Conservation (phyloP, 2,888 invertebrate genomes). For the Caenorhabditis plicata region DNA sequence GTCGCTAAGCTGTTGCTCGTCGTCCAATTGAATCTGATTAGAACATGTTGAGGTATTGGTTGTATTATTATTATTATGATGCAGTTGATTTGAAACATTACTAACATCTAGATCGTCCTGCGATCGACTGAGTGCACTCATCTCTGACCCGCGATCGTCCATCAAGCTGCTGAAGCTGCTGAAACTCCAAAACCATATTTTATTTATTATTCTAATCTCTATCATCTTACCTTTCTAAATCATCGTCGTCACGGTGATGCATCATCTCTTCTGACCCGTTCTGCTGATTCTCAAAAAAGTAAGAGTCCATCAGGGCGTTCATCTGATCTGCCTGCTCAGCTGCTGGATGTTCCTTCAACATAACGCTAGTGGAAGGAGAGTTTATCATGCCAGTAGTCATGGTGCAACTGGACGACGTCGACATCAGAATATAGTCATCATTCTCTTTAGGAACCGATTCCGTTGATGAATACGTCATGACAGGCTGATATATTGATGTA, state of each 20-base stretch:
- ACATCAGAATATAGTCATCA: conserved; percentile 1
- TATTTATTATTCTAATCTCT: too few species aligned
- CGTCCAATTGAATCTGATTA: conserved; percentile 7
- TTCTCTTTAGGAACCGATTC: too few species aligned
- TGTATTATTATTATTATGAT: too few species aligned
- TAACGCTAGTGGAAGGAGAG: too few species aligned
- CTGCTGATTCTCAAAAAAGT: conserved; percentile 3
- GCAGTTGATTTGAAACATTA: too few species aligned
- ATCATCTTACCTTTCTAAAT: conserved; percentile 6
- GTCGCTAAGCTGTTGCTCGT: conserved; percentile 2
- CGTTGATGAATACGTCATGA: too few species aligned
- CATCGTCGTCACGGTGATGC: conserved; percentile 10
- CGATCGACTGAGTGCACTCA: too few species aligned
- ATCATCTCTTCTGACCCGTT: too few species aligned
- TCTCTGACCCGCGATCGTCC: conserved; percentile 7
- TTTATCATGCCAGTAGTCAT: not conserved
- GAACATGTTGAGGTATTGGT: too few species aligned
- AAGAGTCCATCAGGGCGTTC: conserved; percentile 30
- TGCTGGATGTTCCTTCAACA: conserved; percentile 29
- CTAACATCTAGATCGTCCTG: not conserved
- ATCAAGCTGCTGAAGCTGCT: too few species aligned
- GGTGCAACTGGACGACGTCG: not conserved
- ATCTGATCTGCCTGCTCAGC: conserved; percentile 28
- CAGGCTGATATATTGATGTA: too few species aligned
- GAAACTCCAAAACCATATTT: too few species aligned